phyloP scores from a whole-genome alignment of 2,888 invertebrate species.

The Encarsia formosa region DNA sequence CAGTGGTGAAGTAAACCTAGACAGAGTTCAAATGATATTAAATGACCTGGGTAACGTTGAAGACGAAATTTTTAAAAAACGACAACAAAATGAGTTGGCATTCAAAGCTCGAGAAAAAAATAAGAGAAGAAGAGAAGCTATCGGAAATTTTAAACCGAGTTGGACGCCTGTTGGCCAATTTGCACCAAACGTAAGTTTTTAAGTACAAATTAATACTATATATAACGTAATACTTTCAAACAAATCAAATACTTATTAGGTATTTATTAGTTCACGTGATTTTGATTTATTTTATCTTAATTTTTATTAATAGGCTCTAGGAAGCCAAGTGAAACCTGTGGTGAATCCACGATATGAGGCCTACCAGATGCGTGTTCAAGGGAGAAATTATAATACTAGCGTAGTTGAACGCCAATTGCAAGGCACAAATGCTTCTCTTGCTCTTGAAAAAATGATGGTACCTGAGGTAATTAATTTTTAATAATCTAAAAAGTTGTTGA shows the following conservation, averaged over 20 bases:
- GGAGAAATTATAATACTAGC: slow-evolving; percentile 40
- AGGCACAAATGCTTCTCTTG: slow-evolving; percentile 33
- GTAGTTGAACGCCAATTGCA: slow-evolving; percentile 32
- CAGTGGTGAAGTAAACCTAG: slow-evolving; percentile 88
- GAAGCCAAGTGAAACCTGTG: slow-evolving; percentile 55
- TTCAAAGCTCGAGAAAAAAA: slow-evolving; percentile 76
- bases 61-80: slow-evolving; percentile 92
- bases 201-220: background rate
- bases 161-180: slow-evolving; percentile 74
- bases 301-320: slow-evolving; percentile 55
- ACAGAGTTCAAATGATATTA: slow-evolving; percentile 93
- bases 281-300: too few species aligned
- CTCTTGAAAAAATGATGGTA: slow-evolving; percentile 54
- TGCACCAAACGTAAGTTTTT: slow-evolving; percentile 63
- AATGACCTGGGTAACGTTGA: slow-evolving; percentile 88
- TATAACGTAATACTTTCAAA: background rate
- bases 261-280: background rate
- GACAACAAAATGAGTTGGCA: slow-evolving; percentile 80
- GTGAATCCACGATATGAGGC: slow-evolving; percentile 75
- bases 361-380: slow-evolving; percentile 61
- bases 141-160: slow-evolving; percentile 61
- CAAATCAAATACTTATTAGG: background rate
- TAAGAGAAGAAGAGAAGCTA: slow-evolving; percentile 57
- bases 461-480: slow-evolving; percentile 42
- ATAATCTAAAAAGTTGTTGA: background rate